Evolutionary conservation across 2,797 vertebrate species (phyloP).

Genomic region (Momotus momota): DNA sequence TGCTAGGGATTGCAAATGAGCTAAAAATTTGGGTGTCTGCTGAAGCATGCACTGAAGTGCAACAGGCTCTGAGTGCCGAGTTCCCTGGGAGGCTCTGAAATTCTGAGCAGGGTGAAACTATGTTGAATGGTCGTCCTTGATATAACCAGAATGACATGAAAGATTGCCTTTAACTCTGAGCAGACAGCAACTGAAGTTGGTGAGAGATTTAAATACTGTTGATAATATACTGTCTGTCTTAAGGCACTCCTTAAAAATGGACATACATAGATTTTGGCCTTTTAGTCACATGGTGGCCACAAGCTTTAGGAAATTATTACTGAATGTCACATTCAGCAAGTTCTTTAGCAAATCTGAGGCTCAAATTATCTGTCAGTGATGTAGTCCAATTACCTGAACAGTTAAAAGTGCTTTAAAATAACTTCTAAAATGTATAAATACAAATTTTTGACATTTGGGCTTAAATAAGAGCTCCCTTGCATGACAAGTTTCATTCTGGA

Average conservation of each 20-base stretch:
- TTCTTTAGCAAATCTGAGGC: not conserved
- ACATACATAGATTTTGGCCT: not conserved
- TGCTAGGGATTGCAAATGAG: not conserved
- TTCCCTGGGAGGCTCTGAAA: not conserved
- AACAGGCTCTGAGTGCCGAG: not conserved
- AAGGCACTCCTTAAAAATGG: not conserved
- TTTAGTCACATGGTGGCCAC: not conserved
- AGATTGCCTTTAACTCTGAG: not conserved
- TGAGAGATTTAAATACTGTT: not conserved
- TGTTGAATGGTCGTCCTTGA: not conserved
- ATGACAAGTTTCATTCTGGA: slow-evolving; percentile 60
- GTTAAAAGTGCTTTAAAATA: slow-evolving; percentile 45
- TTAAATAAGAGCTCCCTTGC: slow-evolving; percentile 61
- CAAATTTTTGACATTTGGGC: slow-evolving; percentile 45
- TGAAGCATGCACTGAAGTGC: not conserved
- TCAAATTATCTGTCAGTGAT: not conserved
- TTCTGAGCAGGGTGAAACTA: not conserved
- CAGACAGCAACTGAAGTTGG: not conserved
- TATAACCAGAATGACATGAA: not conserved
- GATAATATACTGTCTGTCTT: not conserved
- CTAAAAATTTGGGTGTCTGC: not conserved
- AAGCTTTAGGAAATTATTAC: not conserved
- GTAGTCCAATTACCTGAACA: slow-evolving; percentile 19
- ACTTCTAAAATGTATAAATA: slow-evolving; percentile 48
- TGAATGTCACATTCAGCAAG: not conserved